Evolutionary conservation across 1,140 invertebrate genomes (phyloP), one percentile per base, ranked within the genome.

Genomic region (Nylanderia fulva): DNA sequence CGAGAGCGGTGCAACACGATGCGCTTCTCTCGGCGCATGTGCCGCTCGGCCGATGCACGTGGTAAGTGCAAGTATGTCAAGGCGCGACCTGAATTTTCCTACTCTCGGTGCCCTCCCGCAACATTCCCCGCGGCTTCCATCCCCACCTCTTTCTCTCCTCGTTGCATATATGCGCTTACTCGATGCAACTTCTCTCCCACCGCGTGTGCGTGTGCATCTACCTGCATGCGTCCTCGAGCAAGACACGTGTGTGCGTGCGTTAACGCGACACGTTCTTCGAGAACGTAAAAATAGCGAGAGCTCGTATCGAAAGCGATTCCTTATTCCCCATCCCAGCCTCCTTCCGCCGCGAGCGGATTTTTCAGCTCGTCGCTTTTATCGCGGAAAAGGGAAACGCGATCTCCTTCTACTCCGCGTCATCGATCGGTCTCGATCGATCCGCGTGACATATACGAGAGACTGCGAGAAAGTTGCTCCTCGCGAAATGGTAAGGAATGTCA

Each of bases 11-110:
- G 90, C 86, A 90, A 79, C 77, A 48, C 85, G 85, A 84, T 52
- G 80, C 66, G 63, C 85, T n/a, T n/a, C n/a, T 64, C 63, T 11
- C 82, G 71, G 90, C 93, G 93, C 92, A 93, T 93, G 93, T 92
- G 92, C 91, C 79, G 89, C 79, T 85, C 84, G 89, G 82, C 88
- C 90, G 92, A 94, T 94, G 94, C 94, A 94, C 94, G 94, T 94
- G 94, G 93, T 94, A 93, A 94, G 93, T 93, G 92, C 93, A 95
- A 94, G 94, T 94, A 91, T 95, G 94, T 95, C 94, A 95, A 95
- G 94, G 94, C 94, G 93, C 94, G 94, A 95, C 94, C 94, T 95
- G 94, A 94, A 95, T 95, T 94, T 95, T 94, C 94, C 93, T 94
- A 93, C 92, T 94, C 93, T 93, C 90, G 72, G 66, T 88, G 64